Percentiles rank a stretch among this genome's conserved stretches.
These are phyloP conservation scores for Lycaon pictus DNA, from an alignment of 2,113 vertebrate genomes.

Conservation along the genomic window DNA sequence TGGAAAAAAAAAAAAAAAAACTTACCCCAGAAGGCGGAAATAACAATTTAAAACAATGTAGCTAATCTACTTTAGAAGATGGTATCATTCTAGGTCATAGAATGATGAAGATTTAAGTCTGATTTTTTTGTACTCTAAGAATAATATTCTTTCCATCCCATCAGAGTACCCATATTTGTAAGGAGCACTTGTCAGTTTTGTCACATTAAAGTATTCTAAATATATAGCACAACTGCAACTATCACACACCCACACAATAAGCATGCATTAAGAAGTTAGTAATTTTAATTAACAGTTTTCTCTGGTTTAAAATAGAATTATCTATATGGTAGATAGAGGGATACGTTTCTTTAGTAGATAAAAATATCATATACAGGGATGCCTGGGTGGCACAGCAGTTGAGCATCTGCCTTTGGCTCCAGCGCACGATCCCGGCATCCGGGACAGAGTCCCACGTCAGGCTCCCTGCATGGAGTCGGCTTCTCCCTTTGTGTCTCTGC, in stretches of 20 bases:
- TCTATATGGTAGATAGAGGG: not conserved
- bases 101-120: not conserved
- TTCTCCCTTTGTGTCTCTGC: too few relatives aligned
- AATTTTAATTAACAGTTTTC: not conserved
- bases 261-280: not conserved
- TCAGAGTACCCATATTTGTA: not conserved
- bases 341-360: not conserved
- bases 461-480: too few relatives aligned
- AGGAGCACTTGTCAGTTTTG: not conserved
- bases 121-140: not conserved
- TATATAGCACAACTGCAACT: not conserved
- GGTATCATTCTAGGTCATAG: too few relatives aligned
- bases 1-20: not conserved
- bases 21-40: not conserved
- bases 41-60: not conserved
- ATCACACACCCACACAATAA: not conserved
- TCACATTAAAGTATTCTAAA: not conserved
- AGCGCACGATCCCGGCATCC: too few relatives aligned
- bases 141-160: not conserved
- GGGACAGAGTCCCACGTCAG: too few relatives aligned
- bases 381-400: too few relatives aligned
- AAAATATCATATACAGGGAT: not conserved
- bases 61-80: not conserved
- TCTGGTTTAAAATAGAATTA: not conserved
- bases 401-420: too few relatives aligned